Base-by-base conservation (phyloP, 2,113 vertebrate genomes). In the Oenanthe oenanthe region DNA sequence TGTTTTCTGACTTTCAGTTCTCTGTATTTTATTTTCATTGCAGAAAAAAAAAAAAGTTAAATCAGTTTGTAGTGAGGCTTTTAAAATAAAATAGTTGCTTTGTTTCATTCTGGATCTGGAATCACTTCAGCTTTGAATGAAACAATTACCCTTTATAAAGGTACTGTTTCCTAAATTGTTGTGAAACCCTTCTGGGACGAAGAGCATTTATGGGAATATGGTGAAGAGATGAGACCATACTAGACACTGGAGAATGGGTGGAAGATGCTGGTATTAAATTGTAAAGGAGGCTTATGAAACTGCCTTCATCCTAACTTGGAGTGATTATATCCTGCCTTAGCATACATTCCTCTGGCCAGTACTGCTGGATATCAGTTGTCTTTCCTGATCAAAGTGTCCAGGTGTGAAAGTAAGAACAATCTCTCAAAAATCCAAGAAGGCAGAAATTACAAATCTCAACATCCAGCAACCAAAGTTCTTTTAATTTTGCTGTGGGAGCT, bases 21-120 rank as follows among this genome's bases (percentile, higher is more conserved):
- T 45, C 45, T 61, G 14, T 60, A 34, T 72, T 88, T 71, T 73
- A 76, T 91, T 93, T 91, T 63, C 21, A 12, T 47, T 61, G 12
- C 2, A 13, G 4, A 57, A 63, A 62, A 47, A 47, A 63, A 66
- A 54, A 28, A 32, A 71, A 71, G 36, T 56, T 45, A 50, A 67
- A 76, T 34, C n/a, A 51, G 13, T 60, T 68, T 78, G 51, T 71
- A 56, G 50, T 13, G n/a, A 84, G 79, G 60, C 25, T 83, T 29
- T 67, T 43, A 74, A 57, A 78, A 36, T 48, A 79, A 81, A 74
- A 57, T 56, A 29, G 56, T 81, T 74, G 72, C 51, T 91, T 91
- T 94, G 68, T 92, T 95, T 92, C 22, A 21, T 91, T 93, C 62
- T 93, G 78, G n/a, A 62, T 85, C 77, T 85, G 63, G 74, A 85